These are phyloP conservation scores for Heliothis peltigera DNA, from an alignment of 2,888 invertebrate genomes.

Conservation along the genomic window DNA sequence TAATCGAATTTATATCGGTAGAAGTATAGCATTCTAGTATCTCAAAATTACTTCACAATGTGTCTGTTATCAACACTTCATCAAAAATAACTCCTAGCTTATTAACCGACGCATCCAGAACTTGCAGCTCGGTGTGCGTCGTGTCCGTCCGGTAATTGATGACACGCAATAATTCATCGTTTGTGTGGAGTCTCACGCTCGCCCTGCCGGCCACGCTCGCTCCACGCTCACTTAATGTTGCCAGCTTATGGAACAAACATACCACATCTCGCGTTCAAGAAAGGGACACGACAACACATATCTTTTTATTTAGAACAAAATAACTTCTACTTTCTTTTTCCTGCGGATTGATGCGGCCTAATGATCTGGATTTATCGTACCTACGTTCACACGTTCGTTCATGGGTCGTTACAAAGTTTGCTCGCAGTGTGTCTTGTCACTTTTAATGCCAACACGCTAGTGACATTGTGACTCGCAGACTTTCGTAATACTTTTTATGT, in stretches of 20 bases:
- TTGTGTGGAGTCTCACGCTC: conserved; percentile 85
- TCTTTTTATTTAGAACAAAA: conserved; percentile 62
- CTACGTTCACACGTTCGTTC: conserved; percentile 46
- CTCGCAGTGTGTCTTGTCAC: conserved; percentile 29
- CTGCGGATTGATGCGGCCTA: conserved; percentile 59
- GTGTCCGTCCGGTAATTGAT: conserved; percentile 86
- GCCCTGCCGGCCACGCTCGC: conserved; percentile 53
- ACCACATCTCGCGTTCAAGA: conserved; percentile 48
- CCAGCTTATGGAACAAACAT: conserved; percentile 57
- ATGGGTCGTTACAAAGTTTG: conserved; percentile 45
- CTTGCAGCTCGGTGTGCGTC: conserved; percentile 63
- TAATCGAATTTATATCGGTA: too few species aligned
- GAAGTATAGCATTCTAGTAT: not conserved
- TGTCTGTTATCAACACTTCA: not conserved
- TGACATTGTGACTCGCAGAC: conserved; percentile 11
- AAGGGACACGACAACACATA: conserved; percentile 57
- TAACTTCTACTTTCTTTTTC: conserved; percentile 53
- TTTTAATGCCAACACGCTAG: conserved; percentile 23
- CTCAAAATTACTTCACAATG: not conserved
- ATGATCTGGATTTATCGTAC: conserved; percentile 60
- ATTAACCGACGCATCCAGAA: conserved; percentile 50
- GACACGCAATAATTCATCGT: conserved; percentile 87
- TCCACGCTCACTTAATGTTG: conserved; percentile 62
- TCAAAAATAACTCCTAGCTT: not conserved
- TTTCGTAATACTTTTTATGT: not conserved